A percentile compares a stretch with the other conserved stretches of the same genome.
Conservation (phyloP, 2,113 vertebrate species). For the Uropsilus gracilis region DNA sequence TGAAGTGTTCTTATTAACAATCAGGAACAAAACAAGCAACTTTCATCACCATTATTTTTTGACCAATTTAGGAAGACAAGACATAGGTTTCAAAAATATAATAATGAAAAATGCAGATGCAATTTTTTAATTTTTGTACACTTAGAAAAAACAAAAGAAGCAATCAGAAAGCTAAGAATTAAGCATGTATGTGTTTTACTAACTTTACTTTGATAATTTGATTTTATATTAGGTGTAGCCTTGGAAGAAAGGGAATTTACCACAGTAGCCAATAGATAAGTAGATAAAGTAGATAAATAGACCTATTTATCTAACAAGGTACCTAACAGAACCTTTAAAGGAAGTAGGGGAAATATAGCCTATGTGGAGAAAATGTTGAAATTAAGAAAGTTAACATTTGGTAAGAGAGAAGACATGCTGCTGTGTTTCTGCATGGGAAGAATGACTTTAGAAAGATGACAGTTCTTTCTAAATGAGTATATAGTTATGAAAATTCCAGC, state of each 20-base stretch:
- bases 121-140: background rate
- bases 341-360: background rate
- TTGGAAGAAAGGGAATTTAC: background rate
- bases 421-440: background rate
- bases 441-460: background rate
- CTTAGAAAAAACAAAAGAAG: constrained; percentile 6
- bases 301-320: no score
- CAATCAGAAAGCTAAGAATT: background rate
- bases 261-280: background rate
- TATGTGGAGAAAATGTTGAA: constrained; percentile 19
- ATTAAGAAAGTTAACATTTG: background rate
- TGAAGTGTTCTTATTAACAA: constrained; percentile 45
- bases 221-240: background rate
- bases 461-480: background rate
- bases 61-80: background rate
- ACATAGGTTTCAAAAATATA: background rate
- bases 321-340: background rate
- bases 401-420: background rate
- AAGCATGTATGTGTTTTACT: background rate
- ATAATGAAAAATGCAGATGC: background rate
- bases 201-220: background rate
- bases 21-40: background rate
- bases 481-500: constrained; percentile 1
- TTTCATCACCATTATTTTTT: constrained; percentile 28
- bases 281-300: background rate